Conservation (phyloP, 2,797 vertebrate species). For the Spinibarbus caldwelli region DNA sequence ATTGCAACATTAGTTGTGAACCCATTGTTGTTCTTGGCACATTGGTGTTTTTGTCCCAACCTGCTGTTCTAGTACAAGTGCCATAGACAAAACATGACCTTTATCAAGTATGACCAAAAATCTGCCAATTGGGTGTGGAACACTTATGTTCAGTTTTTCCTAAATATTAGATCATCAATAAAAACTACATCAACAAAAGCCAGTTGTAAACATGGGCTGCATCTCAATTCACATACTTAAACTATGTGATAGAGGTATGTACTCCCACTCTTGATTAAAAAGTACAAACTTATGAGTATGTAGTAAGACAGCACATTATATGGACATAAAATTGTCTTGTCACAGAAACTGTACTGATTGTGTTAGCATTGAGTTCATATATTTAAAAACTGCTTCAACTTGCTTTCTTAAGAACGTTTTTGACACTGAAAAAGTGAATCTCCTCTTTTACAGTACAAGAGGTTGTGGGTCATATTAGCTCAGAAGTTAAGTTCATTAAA, state of each 20-base stretch:
- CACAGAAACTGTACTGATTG: neutral
- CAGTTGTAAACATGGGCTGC: neutral
- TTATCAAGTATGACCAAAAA: neutral
- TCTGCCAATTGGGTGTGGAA: neutral
- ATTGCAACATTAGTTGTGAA: neutral
- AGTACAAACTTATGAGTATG: too few relatives aligned
- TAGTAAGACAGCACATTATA: neutral
- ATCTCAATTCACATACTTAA: neutral
- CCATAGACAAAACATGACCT: conserved; percentile 9
- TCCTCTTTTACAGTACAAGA: neutral
- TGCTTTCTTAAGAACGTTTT: neutral
- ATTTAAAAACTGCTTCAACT: neutral
- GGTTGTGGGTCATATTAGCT: neutral
- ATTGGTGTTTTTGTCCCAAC: conserved; percentile 1
- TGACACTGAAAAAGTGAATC: neutral
- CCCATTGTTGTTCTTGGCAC: neutral
- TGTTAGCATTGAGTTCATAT: neutral
- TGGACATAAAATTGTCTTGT: too few relatives aligned
- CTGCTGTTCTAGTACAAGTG: neutral
- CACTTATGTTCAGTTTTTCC: neutral
- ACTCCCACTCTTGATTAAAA: neutral
- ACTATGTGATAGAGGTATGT: neutral
- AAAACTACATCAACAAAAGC: neutral
- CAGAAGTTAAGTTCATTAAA: too few relatives aligned
- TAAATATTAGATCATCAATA: neutral